Base-by-base conservation (phyloP, 2,113 vertebrate species). In the Leucopsar rothschildi region DNA sequence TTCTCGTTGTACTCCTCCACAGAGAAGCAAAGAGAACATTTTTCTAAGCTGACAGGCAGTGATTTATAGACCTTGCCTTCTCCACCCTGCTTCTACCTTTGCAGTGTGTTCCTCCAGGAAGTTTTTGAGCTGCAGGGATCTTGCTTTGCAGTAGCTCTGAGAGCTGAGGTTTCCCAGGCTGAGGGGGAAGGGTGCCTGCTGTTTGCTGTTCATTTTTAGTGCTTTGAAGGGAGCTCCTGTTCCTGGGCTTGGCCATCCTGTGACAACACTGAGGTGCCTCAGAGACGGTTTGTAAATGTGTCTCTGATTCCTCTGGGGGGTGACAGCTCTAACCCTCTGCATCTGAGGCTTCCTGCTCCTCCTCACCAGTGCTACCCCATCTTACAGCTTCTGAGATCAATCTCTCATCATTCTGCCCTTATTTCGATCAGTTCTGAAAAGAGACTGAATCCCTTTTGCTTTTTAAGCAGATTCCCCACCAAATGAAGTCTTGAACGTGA, bases 1-100 rank as follows among this genome's bases (percentile, higher is more conserved):
- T 71, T 60, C 60, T 94, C 5, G 0, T 91, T 91, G 70, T 84
- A 81, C 61, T 90, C 70, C 75, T 88, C 71, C 73, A 69, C 80
- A 76, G 92, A 77, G 82, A 53, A 93, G 90, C 77, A 88, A 76
- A 72, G 83, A 60, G 93, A 95, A 76, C 63, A 66, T 86, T 83
- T 95, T 85, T 95, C 63, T 82, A 22, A 88, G 82, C 50, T 95
- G 82, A 59, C 90, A 88, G 82, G 56, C 55, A 33, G 44, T 90
- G 83, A 83, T 93, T 84, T 92, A 52, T 84, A 82, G 87, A 52
- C 70, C 31, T 86, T 90, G 44, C 63, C 47, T 65, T 69, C 90
- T 89, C 56, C 71, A 73, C 77, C 10, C 17, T 73, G 73, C 63
- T 64, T 71, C 56, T 42, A 10, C 63, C 52, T 84, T 71, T 55